Base-by-base conservation (phyloP, 1,140 invertebrate species). In the Diabrotica virgifera region DNA sequence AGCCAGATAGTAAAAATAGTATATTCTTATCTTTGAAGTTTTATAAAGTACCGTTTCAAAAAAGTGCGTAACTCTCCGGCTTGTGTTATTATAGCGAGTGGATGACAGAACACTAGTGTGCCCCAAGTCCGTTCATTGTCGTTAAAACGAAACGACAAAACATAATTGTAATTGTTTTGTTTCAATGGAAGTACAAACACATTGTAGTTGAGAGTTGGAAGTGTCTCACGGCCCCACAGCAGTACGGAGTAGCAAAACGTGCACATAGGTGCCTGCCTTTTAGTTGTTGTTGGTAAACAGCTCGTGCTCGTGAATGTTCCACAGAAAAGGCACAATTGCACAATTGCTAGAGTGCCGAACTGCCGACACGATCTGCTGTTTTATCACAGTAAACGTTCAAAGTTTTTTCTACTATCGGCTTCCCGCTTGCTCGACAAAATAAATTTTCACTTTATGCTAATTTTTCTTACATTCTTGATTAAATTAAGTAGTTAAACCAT, bases 321-420 rank as follows among this genome's bases (percentile, higher is more conserved):
- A 74, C 70, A 69, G 66, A 62, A 68, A 76, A 76, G 74, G 73
- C 74, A 75, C 74, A 68, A 66, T 70, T 65, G 65, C 70, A 74
- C 67, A 67, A 46, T 70, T 67, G 68, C 70, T 70, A 50, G 68
- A 73, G 73, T 65, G 68, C 58, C 62, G 60, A 70, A 70, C 56
- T 78, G 76, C 74, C 73, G 62, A 75, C 71, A 75, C 68, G 71
- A 75, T 72, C 69, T 71, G 72, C 70, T 74, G 68, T 71, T 72
- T 72, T 77, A 78, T 78, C 76, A 78, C 76, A 78, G 77, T 76
- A 75, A 77, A 75, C 65, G 74, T 78, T 78, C 70, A 75, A 69
- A 70, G 68, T 73, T 64, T 70, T 62, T 66, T 68, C 36, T 36
- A 35, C 55, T 51, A 51, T 64, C 52, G 60, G 52, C 60, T 51